These are phyloP conservation scores for Trimorus sp. DNA, from an alignment of 2,888 invertebrate species.

Conservation along the genomic window DNA sequence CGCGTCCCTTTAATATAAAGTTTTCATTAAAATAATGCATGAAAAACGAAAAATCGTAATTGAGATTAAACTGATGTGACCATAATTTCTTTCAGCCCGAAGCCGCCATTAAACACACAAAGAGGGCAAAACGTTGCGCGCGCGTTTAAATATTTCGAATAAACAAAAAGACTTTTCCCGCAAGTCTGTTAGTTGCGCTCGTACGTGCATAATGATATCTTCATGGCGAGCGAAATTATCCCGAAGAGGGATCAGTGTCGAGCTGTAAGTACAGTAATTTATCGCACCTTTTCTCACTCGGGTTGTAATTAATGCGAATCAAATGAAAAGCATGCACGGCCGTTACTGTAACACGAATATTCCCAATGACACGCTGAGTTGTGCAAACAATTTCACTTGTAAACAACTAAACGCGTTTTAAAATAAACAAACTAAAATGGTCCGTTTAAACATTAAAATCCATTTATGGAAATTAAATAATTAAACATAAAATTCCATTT, in stretches of 20 bases:
- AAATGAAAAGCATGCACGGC: not conserved
- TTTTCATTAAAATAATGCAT: too few species aligned
- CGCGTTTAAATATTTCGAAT: conserved; percentile 13
- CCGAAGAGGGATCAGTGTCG: not conserved
- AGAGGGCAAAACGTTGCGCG: not conserved
- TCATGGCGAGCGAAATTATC: conserved; percentile 13
- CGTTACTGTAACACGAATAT: not conserved
- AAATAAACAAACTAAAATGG: too few species aligned
- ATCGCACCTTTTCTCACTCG: conserved; percentile 7
- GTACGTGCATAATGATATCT: conserved; percentile 16
- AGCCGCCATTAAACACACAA: conserved; percentile 1
- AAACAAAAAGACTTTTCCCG: conserved; percentile 3
- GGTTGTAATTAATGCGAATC: conserved; percentile 9
- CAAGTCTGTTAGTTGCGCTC: not conserved
- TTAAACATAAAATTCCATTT: too few species aligned
- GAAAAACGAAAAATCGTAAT: too few species aligned
- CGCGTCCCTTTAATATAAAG: too few species aligned
- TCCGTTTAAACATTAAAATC: too few species aligned
- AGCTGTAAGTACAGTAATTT: conserved; percentile 16
- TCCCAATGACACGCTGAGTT: too few species aligned
- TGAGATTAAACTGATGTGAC: not conserved
- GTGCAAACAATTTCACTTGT: too few species aligned
- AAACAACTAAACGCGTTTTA: too few species aligned
- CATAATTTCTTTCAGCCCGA: not conserved
- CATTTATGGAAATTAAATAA: too few species aligned